These are phyloP conservation scores for Tinea trinotella DNA, from an alignment of 2,888 invertebrate species.

Conservation along the genomic window DNA sequence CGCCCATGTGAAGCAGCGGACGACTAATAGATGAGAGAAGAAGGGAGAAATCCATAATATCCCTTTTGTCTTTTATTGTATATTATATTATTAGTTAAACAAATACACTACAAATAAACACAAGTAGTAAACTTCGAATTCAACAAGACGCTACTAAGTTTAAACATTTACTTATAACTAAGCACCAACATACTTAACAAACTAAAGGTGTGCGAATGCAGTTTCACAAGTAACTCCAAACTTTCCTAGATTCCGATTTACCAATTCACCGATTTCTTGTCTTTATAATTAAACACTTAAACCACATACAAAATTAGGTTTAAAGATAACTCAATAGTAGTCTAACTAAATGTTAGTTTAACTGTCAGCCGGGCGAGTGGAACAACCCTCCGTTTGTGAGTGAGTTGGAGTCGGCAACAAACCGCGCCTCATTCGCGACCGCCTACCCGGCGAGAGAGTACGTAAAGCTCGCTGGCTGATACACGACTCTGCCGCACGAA, in stretches of 20 bases:
- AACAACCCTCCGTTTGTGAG: conserved; percentile 9
- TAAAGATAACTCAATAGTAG: no score
- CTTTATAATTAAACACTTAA: no score
- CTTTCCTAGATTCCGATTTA: background rate
- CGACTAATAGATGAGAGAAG: no score
- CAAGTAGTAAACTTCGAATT: background rate
- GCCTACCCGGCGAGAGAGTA: background rate
- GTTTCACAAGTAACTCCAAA: background rate
- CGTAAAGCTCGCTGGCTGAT: background rate
- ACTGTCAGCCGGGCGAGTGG: background rate
- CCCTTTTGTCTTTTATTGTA: no score
- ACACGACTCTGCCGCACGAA: background rate
- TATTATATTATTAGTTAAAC: no score
- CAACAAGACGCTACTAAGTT: background rate
- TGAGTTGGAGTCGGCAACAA: background rate
- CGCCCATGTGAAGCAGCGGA: no score
- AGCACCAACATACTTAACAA: background rate
- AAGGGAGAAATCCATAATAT: no score
- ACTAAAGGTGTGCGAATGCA: background rate
- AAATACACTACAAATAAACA: no score
- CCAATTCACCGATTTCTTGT: no score
- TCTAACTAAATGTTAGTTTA: background rate
- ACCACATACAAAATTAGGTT: no score
- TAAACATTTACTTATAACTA: background rate
- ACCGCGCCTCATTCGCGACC: background rate